phyloP scores from a whole-genome alignment of 2,797 vertebrate species.

The Siniperca obscura region DNA sequence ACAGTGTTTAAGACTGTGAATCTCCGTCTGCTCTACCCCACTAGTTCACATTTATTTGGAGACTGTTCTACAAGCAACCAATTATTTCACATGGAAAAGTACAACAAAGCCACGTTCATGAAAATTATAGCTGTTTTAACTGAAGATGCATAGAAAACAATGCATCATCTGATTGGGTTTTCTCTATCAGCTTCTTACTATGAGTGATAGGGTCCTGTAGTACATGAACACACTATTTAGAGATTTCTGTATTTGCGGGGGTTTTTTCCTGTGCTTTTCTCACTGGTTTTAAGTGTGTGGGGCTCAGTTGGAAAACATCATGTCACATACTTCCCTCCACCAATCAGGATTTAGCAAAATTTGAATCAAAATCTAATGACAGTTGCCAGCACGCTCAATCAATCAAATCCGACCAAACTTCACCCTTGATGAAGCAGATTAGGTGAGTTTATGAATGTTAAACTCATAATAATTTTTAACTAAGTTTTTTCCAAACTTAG shows the following conservation, averaged over 20 bases:
- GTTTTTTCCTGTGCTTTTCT: neutral
- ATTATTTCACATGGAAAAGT: slow-evolving; percentile 35
- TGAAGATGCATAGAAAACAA: neutral
- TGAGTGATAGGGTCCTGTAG: neutral
- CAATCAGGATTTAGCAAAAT: neutral
- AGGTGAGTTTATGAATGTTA: neutral
- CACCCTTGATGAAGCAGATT: neutral
- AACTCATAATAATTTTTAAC: neutral
- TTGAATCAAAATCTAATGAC: neutral
- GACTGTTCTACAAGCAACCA: slow-evolving; percentile 7
- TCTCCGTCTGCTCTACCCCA: slow-evolving; percentile 41
- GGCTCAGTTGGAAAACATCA: neutral
- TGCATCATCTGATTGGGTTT: neutral
- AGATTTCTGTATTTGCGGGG: no score
- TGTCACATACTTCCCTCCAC: no score
- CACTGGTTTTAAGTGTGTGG: neutral
- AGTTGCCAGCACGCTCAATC: neutral
- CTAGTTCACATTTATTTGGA: slow-evolving; percentile 31
- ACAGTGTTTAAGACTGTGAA: slow-evolving; percentile 50
- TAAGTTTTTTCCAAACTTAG: neutral
- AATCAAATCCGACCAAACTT: neutral
- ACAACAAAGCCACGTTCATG: slow-evolving; percentile 10
- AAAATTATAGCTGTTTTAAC: slow-evolving; percentile 16
- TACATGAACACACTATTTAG: neutral
- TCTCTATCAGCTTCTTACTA: neutral